Base-by-base conservation (phyloP, 1,140 invertebrate genomes). In the Drosophila setifemur region DNA sequence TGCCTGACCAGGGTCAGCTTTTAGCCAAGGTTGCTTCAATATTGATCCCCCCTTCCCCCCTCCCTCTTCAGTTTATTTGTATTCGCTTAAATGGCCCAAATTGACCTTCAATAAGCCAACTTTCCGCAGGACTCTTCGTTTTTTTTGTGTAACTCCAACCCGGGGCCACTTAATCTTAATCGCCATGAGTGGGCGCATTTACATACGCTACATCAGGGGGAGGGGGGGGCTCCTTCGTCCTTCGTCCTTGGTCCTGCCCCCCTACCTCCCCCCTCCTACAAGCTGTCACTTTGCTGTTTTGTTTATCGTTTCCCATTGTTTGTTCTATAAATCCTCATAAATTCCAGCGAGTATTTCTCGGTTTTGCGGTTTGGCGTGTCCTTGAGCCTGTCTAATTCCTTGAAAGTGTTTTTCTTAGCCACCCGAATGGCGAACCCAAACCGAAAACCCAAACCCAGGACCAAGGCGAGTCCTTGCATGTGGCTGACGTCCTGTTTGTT, bases 371-470 rank as follows among this genome's bases (percentile, higher is more conserved):
- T 19, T 42, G 21, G 1, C 23, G 9, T 48, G 54, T 58, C 73
- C 69, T 68, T 68, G 70, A 37, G 47, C 48, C 31, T 45, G 49
- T 55, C 39, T 85, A 85, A 77, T 82, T 77, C 43, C 37, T 82
- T 52, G 9, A 63, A 83, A 85, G 78, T 83, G 69, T 68, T 85
- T 29, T 74, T 85, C 78, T 83, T 67, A 85, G 71, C 74, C 79
- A 44, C 23, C 64, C 18, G 25, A 26, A 33, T 7, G 1, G 6
- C 18, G 12, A 21, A 11, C 14, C 9, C 2, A 2, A 12, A 5
- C 8, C 19, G 19, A 4, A 21, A n/a, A 1, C 4, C 12, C 8
- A 23, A 39, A 12, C 33, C 43, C 21, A 19, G 39, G n/a, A n/a
- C n/a, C 33, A 4, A 1, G 11, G 2, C n/a, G 48, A 29, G 26